Base-by-base conservation (phyloP, 2,113 vertebrate species). In the Otocyon megalotis region DNA sequence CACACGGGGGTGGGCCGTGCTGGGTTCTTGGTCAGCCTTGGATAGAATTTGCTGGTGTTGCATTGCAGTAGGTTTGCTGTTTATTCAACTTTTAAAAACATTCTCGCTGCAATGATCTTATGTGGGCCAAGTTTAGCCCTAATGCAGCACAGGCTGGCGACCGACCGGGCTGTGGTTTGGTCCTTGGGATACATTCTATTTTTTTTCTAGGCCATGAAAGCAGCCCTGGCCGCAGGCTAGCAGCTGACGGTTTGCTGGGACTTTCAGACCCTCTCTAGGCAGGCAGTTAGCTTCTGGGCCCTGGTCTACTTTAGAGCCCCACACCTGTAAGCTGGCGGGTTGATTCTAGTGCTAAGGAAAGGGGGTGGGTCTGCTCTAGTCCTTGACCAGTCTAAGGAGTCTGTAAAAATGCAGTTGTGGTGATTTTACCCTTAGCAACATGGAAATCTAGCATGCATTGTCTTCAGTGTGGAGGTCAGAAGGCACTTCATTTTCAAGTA, bases 1-100 rank as follows among this genome's bases (percentile, higher is more conserved):
- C 53, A 8, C 43, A 3, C 26, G 1, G 43, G 1, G 15, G 30
- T 82, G 11, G 17, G 63, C 28, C 2, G 32, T 3, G 5, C 20
- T 10, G 19, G 10, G 15, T 22, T 13, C 0, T 0, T 2, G 1
- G 37, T 76, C 28, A 2, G 77, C 15, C 48, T 14, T 5, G 50
- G n/a, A 16, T 48, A 16, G 2, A 16, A 24, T 85, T 74, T 53
- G 63, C 85, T 32, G 16, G 69, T 80, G 85, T 74, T 90, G 85
- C 62, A 76, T n/a, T 88, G 90, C 85, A 35, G 71, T 65, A 53
- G 37, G 58, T 28, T 80, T 56, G 32, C 28, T 50, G 56, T 17
- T 92, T 92, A 92, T 83, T 67, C 65, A 80, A 83, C 80, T 48
- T 1, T 48, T 1, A 30, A 71, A 92, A 92, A 89, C 12, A 82